Percentiles rank a stretch among this genome's conserved stretches.
phyloP scores from a whole-genome alignment of 2,888 invertebrate species.

The Drosophila koepferae region DNA sequence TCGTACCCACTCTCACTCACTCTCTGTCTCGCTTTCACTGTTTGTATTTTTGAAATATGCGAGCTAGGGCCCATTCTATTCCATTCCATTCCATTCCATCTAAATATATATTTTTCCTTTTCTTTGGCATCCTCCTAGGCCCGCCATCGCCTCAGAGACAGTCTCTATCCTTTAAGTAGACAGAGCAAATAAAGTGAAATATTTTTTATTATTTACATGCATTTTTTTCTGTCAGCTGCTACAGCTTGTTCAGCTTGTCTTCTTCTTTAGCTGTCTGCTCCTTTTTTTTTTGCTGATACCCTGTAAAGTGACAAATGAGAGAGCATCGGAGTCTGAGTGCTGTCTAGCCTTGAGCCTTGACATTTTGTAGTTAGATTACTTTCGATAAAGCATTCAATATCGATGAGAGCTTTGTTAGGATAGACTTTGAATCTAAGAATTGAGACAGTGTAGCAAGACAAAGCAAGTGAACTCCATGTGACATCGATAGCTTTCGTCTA shows the following conservation, averaged over 20 bases:
- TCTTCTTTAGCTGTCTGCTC: slow-evolving; percentile 6
- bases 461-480: no score
- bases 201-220: slow-evolving; percentile 66
- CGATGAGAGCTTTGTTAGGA: neutral
- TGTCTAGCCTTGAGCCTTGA: neutral
- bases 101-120: slow-evolving; percentile 6
- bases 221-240: slow-evolving; percentile 51
- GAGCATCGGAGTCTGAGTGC: neutral
- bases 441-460: no score
- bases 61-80: slow-evolving; percentile 7
- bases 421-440: no score
- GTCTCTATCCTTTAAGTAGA: slow-evolving; percentile 54
- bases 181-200: slow-evolving; percentile 64
- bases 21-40: slow-evolving; percentile 20
- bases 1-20: neutral
- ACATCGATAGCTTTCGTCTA: no score
- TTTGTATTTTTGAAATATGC: slow-evolving; percentile 42
- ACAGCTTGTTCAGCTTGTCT: slow-evolving; percentile 13
- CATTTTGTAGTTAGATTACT: neutral
- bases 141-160: neutral
- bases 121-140: neutral
- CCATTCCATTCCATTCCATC: slow-evolving; percentile 39
- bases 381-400: neutral
- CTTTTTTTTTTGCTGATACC: neutral
- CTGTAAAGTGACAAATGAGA: neutral